phyloP scores from a whole-genome alignment of 2,888 invertebrate genomes.

The Erebia aethiops region DNA sequence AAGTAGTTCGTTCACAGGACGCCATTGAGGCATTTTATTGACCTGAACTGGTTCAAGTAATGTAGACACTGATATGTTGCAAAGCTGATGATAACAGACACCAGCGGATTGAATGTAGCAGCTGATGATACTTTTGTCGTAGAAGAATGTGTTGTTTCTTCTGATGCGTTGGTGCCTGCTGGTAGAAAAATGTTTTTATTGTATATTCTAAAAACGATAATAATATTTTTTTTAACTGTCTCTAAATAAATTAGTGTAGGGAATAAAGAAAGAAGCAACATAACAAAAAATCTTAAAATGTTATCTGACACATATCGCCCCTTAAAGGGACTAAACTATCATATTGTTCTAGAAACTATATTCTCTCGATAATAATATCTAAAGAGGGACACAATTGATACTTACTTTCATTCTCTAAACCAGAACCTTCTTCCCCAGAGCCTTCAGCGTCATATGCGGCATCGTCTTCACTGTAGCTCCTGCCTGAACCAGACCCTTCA shows the following conservation, averaged over 20 bases:
- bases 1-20: conserved; percentile 46
- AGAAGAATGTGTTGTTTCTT: conserved; percentile 57
- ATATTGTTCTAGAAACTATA: background rate
- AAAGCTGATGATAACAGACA: conserved; percentile 47
- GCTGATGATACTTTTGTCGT: conserved; percentile 50
- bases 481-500: conserved; percentile 84
- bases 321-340: background rate
- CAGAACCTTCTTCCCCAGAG: conserved; percentile 77
- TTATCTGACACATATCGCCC: background rate
- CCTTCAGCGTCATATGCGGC: conserved; percentile 78
- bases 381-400: conserved; percentile 18
- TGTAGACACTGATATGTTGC: conserved; percentile 38
- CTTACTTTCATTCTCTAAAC: conserved; percentile 61
- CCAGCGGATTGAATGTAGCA: conserved; percentile 44
- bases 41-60: conserved; percentile 50
- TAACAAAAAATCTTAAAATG: too few species aligned
- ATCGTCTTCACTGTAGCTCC: conserved; percentile 75
- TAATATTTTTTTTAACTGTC: background rate
- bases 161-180: conserved; percentile 48
- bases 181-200: conserved; percentile 11
- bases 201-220: background rate
- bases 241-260: background rate
- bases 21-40: conserved; percentile 37
- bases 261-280: background rate
- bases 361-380: background rate